Evolutionary conservation across 1,140 invertebrate genomes (phyloP), one percentile per base, ranked within the genome.

Genomic region (Nasonia vitripennis): DNA sequence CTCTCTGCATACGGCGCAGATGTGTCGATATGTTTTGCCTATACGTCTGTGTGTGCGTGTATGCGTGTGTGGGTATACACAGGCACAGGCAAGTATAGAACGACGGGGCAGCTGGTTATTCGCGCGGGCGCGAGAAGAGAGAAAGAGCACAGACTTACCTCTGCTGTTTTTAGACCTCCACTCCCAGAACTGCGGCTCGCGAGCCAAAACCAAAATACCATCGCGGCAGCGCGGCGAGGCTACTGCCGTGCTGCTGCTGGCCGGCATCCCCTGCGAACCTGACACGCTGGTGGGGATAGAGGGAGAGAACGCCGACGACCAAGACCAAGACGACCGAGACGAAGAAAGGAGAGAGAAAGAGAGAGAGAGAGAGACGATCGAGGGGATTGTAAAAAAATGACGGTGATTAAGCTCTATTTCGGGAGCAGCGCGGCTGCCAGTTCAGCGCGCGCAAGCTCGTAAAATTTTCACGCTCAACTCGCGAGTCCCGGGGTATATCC

Each of bases 161-260:
- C 92, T 92, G 92, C 92, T 93, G 93, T 93, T 93, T 93, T 93
- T 93, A 93, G 93, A 93, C 91, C 92, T 93, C 91, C 92, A 91
- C 92, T 93, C 92, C 92, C 92, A 93, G 92, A 93, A 93, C 91
- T 91, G 91, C 31, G 78, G 51, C 90, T 91, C 89, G 89, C 90
- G 92, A 93, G 93, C 93, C 92, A 93, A 93, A 93, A 93, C 93
- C 91, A 93, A 93, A 93, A 93, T 93, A 93, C 91, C 92, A 92
- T 71, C 79, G 83, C 74, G 14, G 14, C 62, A 67, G 62, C 62
- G 68, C 23, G 68, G 34, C 27, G 27, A 71, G 68, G 68, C 68
- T 31, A 34, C 68, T 31, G 68, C 83, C 55, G 20, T 62, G 20
- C 67, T 68, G 41, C 41, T 68, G 7, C 41, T 45, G 41, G 41